phyloP scores from a whole-genome alignment of 2,888 invertebrate species.

The Zhengitettix transpicula region DNA sequence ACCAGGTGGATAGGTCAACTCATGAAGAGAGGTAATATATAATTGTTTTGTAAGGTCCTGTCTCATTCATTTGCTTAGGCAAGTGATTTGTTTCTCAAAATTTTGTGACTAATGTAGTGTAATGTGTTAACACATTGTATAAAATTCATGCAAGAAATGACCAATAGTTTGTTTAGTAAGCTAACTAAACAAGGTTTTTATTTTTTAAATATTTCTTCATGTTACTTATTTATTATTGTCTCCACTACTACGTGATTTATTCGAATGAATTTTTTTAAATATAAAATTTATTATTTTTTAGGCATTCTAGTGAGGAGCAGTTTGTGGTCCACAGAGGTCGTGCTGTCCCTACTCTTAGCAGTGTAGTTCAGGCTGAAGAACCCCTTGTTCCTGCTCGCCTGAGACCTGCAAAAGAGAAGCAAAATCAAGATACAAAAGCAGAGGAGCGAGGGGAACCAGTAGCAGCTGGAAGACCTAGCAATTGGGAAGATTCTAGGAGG shows the following conservation, averaged over 20 bases:
- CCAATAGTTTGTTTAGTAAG: too few relatives aligned
- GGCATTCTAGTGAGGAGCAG: slow-evolving; percentile 17
- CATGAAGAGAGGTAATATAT: slow-evolving; percentile 4
- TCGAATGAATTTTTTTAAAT: neutral
- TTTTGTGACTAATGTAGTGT: too few relatives aligned
- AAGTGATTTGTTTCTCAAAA: too few relatives aligned
- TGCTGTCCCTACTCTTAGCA: slow-evolving; percentile 61
- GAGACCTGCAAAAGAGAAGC: slow-evolving; percentile 43
- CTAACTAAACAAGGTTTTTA: too few relatives aligned
- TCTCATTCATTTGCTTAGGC: too few relatives aligned
- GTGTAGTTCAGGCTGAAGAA: slow-evolving; percentile 36
- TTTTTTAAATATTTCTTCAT: too few relatives aligned
- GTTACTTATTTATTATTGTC: too few relatives aligned
- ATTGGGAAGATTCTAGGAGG: slow-evolving; percentile 59
- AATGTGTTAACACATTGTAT: too few relatives aligned
- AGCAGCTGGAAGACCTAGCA: slow-evolving; percentile 72
- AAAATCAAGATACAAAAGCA: slow-evolving; percentile 43
- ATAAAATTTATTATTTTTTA: neutral
- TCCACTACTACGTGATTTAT: too few relatives aligned
- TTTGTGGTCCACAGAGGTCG: slow-evolving; percentile 70
- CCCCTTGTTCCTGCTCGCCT: slow-evolving; percentile 38
- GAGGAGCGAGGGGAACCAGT: slow-evolving; percentile 44
- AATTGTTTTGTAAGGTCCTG: too few relatives aligned
- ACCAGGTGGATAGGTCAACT: neutral
- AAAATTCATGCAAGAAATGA: too few relatives aligned